Evolutionary conservation across 2,888 invertebrate species (phyloP), one percentile per base, ranked within the genome.

Genomic region (Diplazon laetatorius): DNA sequence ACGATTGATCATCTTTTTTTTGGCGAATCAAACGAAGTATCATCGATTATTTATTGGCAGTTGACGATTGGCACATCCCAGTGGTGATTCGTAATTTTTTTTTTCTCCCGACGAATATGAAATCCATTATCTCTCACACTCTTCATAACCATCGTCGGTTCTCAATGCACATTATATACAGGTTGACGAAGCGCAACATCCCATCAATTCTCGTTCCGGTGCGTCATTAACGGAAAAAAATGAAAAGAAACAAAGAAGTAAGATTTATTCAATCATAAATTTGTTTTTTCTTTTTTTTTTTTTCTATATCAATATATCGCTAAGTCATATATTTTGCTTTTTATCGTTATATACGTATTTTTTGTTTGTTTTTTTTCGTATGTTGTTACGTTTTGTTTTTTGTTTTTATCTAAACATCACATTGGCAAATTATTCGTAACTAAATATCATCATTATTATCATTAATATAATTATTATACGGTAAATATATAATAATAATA

Each of bases 381-480:
- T n/a, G 42, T 42, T n/a, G 12, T n/a, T 35, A 52, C 42, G 46
- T 30, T 20, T 46, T 66, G 9, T 22, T 77, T 81, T 70, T 78
- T 78, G 52, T 59, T 68, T 79, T 85, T 82, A 84, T 84, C 85
- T 88, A 88, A 85, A 87, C 87, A 89, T 90, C 89, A 89, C 89
- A 90, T 88, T 87, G 85, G 86, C 76, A 85, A 83, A 86, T 86
- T 80, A 79, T 83, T 81, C 81, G 78, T 80, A 81, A 80, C 80
- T 30, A 55, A 55, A 35, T 55, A 55, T 52, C 25, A 25, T 25
- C 12, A 22, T 46, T n/a, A 30, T 30, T 6, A 30, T 30, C 30
- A 6, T 30, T 30, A 30, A 5, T 48, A 48, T 55, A 79, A 82
- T 70, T 80, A 77, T 62, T 83, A 83, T 83, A 82, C 84, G 80